Evolutionary conservation across 2,113 vertebrate genomes (phyloP).

Genomic region (Lampris incognitus): DNA sequence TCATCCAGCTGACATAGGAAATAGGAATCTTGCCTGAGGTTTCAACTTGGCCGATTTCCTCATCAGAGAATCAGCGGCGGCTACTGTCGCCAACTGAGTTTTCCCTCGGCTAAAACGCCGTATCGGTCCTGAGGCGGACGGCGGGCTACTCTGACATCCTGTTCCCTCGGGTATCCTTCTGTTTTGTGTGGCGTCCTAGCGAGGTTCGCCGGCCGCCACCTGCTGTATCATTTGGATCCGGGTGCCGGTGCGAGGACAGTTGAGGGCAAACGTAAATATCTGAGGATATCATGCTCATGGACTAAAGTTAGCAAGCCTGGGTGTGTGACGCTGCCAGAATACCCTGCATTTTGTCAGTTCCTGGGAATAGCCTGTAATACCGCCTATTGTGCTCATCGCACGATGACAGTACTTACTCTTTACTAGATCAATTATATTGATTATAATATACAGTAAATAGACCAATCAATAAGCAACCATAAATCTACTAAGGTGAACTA

Average conservation of each 20-base stretch:
- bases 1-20: conserved; percentile 58
- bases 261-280: background rate
- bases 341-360: too few species aligned
- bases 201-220: conserved; percentile 38
- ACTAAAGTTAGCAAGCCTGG: background rate
- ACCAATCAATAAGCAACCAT: too few species aligned
- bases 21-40: conserved; percentile 33
- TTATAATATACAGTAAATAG: too few species aligned
- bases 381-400: too few species aligned
- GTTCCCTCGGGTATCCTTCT: conserved; percentile 23
- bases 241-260: background rate
- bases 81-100: conserved; percentile 50
- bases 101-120: conserved; percentile 51
- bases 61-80: conserved; percentile 35
- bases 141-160: conserved; percentile 17
- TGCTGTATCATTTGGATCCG: conserved; percentile 16
- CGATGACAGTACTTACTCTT: too few species aligned
- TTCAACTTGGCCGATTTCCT: conserved; percentile 46
- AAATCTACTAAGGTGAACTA: too few species aligned
- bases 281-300: background rate
- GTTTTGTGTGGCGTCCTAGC: background rate
- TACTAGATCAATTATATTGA: too few species aligned
- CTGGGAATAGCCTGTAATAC: too few species aligned
- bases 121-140: conserved; percentile 32
- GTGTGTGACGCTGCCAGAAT: too few species aligned